Percentiles rank a stretch among this genome's conserved stretches.
phyloP scores from a whole-genome alignment of 2,113 vertebrate genomes.

The Dipodomys ordii region DNA sequence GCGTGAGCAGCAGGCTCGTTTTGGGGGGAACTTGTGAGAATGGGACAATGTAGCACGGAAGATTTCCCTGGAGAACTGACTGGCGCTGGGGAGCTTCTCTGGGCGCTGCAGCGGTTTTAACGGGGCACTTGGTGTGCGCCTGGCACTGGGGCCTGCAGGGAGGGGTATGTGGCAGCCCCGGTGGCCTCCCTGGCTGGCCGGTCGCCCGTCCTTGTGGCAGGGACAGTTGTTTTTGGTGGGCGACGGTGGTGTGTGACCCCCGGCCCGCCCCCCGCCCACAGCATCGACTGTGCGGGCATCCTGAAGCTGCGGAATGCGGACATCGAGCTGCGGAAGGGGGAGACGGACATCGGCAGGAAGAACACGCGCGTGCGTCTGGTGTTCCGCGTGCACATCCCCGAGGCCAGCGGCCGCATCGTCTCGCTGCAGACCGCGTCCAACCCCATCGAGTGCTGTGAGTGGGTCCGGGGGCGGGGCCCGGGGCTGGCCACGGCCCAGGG shows the following conservation, averaged over 20 bases:
- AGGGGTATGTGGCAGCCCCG: rapidly evolving
- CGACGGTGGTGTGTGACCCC: rapidly evolving
- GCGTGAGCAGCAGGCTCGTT: too few relatives aligned
- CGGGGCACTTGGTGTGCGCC: neutral
- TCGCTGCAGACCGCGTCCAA: slow-evolving; percentile 96
- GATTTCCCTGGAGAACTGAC: neutral
- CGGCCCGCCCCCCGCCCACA: slow-evolving; percentile 66
- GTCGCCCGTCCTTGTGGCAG: too few relatives aligned
- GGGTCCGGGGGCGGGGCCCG: neutral
- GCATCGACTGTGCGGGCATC: slow-evolving; percentile 98
- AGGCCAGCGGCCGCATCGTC: slow-evolving; percentile 91
- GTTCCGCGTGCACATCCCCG: slow-evolving; percentile 96
- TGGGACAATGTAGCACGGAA: neutral
- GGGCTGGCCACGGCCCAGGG: too few relatives aligned
- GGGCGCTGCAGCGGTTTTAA: neutral
- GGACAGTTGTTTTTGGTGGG: neutral
- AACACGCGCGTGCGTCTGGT: slow-evolving; percentile 97
- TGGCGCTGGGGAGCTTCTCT: neutral
- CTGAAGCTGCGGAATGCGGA: slow-evolving; percentile 97
- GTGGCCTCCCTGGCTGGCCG: neutral
- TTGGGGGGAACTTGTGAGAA: too few relatives aligned
- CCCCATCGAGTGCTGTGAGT: slow-evolving; percentile 98
- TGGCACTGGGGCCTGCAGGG: rapidly evolving
- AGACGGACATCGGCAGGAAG: slow-evolving; percentile 98
- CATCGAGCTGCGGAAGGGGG: slow-evolving; percentile 98